Evolutionary conservation across 1,140 invertebrate species (phyloP), one percentile per base, ranked within the genome.

Genomic region (Bombyx mori): DNA sequence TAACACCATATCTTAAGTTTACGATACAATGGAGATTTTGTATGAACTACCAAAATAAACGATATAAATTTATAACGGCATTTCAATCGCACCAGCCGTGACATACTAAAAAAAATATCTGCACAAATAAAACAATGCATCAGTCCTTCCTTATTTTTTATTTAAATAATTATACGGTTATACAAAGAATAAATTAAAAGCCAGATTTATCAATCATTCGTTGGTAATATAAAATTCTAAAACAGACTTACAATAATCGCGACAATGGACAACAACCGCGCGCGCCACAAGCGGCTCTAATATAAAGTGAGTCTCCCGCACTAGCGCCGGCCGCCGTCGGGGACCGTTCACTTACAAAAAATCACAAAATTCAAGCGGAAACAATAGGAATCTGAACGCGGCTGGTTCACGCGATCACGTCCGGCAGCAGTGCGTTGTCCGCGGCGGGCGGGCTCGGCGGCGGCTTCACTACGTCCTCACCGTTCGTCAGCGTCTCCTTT

Each of bases 201-300:
- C 77, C 79, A 75, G 71, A 81, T 81, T 86, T 83, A 78, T 83
- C 79, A 83, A 80, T 84, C 74, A 75, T 83, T 83, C 80, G 83
- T 84, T 79, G 79, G 80, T 84, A 86, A 86, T 86, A 86, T 86
- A 86, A 86, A 86, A 86, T 81, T 82, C 81, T 82, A 82, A 85
- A 85, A 82, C 78, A 79, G 78, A 79, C 79, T 82, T 71, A 69
- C 68, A 71, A 67, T 72, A 72, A 74, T 78, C 74, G 77, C 77
- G 42, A 51, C 42, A 78, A 72, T 82, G 73, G 68, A 80, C 78
- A 79, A 75, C 73, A 73, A 73, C 62, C 60, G 58, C 52, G 44
- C 46, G 22, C 56, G 58, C 52, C 42, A 35, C 8, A 60, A 35
- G 26, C 26, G 26, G 26, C 26, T 35, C 26, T 35, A 35, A 35